Evolutionary conservation across 2,797 vertebrate species (phyloP).

Genomic region (Malurus leucopterus): DNA sequence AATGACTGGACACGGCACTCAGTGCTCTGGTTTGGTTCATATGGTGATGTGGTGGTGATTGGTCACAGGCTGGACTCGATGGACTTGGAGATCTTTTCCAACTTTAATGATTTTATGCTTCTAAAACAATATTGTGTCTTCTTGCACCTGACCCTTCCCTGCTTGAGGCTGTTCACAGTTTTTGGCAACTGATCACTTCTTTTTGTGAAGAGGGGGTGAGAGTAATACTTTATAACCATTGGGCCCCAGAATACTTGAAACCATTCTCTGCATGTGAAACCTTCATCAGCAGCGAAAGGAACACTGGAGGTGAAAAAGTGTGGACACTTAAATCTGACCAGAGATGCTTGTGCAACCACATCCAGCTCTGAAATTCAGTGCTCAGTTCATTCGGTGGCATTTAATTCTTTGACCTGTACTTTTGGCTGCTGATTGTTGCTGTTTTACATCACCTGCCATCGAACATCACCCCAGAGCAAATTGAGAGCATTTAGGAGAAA

Average conservation of each 20-base stretch:
- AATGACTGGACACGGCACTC: neutral
- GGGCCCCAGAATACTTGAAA: neutral
- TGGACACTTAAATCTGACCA: neutral
- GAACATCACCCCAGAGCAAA: neutral
- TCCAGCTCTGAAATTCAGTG: neutral
- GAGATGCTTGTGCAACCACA: neutral
- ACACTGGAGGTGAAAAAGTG: neutral
- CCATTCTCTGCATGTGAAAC: neutral
- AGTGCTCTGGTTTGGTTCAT: neutral
- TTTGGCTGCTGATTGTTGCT: neutral
- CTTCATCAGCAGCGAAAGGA: neutral
- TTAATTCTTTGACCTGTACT: neutral
- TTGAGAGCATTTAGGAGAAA: neutral
- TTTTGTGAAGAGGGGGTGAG: neutral
- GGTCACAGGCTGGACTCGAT: neutral
- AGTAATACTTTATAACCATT: neutral
- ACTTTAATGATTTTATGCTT: neutral
- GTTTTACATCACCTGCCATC: neutral
- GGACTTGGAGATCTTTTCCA: neutral
- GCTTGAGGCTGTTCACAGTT: neutral
- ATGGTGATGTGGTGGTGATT: neutral
- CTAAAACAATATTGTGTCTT: neutral
- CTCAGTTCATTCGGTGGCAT: neutral
- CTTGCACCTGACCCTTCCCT: neutral
- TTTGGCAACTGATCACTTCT: neutral